Conservation (phyloP, 2,113 vertebrate genomes). For the Rhinolophus sinicus region DNA sequence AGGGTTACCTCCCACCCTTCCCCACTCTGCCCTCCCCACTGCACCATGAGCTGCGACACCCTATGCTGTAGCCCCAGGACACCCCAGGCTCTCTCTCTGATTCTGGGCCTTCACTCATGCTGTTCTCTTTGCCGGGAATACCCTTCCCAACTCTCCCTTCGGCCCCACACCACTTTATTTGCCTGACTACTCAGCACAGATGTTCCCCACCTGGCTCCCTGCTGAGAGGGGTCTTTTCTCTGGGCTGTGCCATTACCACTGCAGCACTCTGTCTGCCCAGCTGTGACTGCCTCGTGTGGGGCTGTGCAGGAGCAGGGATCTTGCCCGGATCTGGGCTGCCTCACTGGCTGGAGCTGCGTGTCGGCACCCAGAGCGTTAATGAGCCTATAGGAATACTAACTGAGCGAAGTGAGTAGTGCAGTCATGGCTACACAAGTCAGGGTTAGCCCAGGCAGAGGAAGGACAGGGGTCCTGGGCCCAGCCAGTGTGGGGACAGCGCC, state of each 20-base stretch:
- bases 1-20: neutral
- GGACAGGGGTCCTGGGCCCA: neutral
- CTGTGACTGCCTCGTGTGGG: rapidly evolving
- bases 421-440: neutral
- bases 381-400: neutral
- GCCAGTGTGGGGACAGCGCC: neutral
- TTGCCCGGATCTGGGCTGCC: rapidly evolving
- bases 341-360: neutral
- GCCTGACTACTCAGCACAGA: neutral
- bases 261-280: no score
- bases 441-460: neutral
- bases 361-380: neutral
- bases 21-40: no score
- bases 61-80: neutral
- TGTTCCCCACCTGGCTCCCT: no score
- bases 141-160: neutral
- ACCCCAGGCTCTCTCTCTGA: neutral
- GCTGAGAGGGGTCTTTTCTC: neutral
- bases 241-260: no score
- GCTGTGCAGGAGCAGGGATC: neutral
- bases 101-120: neutral
- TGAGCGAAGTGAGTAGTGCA: rapidly evolving
- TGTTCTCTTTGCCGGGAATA: neutral
- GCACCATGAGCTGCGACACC: neutral
- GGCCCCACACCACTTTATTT: neutral